A percentile compares a stretch with the other conserved stretches of the same genome.
These are phyloP conservation scores for Zeuzera pyrina DNA, from an alignment of 2,888 invertebrate species.

Conservation along the genomic window DNA sequence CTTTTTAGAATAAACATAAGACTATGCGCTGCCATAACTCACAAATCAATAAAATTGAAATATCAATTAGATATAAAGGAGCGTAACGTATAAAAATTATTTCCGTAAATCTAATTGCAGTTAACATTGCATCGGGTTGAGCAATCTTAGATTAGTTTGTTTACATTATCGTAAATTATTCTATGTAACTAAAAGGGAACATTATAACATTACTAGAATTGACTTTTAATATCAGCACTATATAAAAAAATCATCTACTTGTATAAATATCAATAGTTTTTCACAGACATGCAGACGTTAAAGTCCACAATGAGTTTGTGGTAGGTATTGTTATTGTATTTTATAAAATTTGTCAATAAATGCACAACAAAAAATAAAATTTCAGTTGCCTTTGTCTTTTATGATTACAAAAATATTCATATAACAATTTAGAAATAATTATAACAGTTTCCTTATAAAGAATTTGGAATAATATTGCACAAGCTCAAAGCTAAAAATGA, in stretches of 20 bases:
- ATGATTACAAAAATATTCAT: conserved; percentile 64
- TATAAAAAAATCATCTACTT: conserved; percentile 49
- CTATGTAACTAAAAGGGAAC: conserved; percentile 67
- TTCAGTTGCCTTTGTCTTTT: conserved; percentile 70
- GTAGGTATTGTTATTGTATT: conserved; percentile 30
- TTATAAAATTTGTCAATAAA: conserved; percentile 66
- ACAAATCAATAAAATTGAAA: conserved; percentile 63
- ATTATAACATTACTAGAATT: conserved; percentile 68
- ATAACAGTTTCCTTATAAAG: conserved; percentile 59
- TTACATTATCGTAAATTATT: conserved; percentile 61
- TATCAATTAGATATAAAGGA: too few relatives aligned
- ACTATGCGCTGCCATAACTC: conserved; percentile 71
- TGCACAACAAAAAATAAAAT: conserved; percentile 70
- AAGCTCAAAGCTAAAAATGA: conserved; percentile 62
- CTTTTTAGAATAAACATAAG: conserved; percentile 70
- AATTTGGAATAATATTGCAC: conserved; percentile 72
- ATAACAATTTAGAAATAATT: conserved; percentile 70
- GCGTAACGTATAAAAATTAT: conserved; percentile 62
- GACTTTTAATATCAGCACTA: conserved; percentile 68
- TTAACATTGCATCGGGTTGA: conserved; percentile 69
- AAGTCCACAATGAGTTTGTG: conserved; percentile 65
- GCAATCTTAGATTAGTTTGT: conserved; percentile 67
- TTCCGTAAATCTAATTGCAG: conserved; percentile 58
- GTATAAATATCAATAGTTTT: conserved; percentile 30
- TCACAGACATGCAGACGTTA: conserved; percentile 56